These are phyloP conservation scores for Cladopsammia gracilis DNA, from an alignment of 64 coral and sea anemone species.

Conservation along the genomic window DNA sequence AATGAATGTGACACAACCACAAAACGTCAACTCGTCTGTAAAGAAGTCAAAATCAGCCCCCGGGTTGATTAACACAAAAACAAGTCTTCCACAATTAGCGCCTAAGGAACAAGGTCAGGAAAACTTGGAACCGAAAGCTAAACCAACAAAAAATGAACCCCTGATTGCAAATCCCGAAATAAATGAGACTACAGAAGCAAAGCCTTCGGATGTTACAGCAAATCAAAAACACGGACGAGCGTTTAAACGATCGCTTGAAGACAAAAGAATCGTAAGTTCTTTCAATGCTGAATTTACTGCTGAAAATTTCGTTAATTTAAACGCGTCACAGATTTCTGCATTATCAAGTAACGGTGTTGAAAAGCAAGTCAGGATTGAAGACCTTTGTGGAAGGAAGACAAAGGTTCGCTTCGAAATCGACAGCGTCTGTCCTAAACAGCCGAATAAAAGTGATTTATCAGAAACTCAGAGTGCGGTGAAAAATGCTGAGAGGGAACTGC, in stretches of 20 bases:
- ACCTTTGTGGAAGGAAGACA: not conserved
- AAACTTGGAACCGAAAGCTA: not conserved
- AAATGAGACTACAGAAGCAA: not conserved
- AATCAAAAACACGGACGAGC: not conserved
- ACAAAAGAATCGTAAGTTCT: not conserved
- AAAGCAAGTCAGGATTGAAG: conserved; percentile 7
- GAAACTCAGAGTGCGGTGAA: not conserved
- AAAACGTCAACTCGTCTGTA: not conserved
- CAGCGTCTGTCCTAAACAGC: not conserved
- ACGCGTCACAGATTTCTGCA: not conserved
- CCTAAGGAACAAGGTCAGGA: not conserved
- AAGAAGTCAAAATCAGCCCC: conserved; percentile 14
- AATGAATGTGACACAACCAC: not conserved
- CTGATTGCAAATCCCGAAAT: not conserved
- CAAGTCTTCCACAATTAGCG: not conserved
- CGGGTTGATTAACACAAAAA: not conserved
- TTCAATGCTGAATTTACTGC: not conserved
- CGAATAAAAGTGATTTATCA: not conserved
- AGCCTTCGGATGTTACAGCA: not conserved
- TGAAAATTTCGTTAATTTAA: not conserved
- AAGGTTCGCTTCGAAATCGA: conserved; percentile 1
- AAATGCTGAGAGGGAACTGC: not conserved
- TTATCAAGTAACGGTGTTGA: conserved; percentile 12
- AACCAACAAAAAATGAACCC: not conserved
- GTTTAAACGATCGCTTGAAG: not conserved